Percentiles rank a stretch among this genome's conserved stretches.
phyloP scores from a whole-genome alignment of 2,888 invertebrate genomes.

The Himalopsyche japonica region DNA sequence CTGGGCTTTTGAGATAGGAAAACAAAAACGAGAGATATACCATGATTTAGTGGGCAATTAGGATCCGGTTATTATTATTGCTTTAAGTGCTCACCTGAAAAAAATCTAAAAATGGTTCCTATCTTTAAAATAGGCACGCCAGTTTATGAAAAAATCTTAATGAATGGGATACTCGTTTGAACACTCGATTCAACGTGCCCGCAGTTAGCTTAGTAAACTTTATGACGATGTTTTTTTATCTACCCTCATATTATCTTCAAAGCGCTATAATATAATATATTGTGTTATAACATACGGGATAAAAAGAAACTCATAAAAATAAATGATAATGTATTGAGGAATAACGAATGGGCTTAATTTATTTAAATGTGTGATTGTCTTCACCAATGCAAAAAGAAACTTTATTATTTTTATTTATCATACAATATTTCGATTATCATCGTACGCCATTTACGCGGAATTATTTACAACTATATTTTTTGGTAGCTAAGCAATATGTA shows the following conservation, averaged over 20 bases:
- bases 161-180: neutral
- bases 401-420: too few relatives aligned
- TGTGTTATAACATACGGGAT: too few relatives aligned
- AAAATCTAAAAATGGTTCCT: neutral
- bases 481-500: too few relatives aligned
- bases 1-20: neutral
- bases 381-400: too few relatives aligned
- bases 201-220: neutral
- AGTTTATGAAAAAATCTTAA: neutral
- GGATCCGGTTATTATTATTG: neutral
- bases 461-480: too few relatives aligned
- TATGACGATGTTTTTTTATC: neutral
- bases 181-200: neutral
- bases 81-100: neutral
- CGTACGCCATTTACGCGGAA: too few relatives aligned
- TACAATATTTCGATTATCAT: too few relatives aligned
- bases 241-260: neutral
- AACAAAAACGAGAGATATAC: neutral
- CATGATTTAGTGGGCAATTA: conserved; percentile 1
- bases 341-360: too few relatives aligned
- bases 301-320: too few relatives aligned
- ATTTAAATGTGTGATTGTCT: too few relatives aligned
- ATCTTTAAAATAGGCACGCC: neutral
- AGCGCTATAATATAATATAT: too few relatives aligned
- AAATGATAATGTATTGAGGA: too few relatives aligned